These are phyloP conservation scores for Melanocharis versteri DNA, from an alignment of 2,113 vertebrate genomes.

Conservation along the genomic window DNA sequence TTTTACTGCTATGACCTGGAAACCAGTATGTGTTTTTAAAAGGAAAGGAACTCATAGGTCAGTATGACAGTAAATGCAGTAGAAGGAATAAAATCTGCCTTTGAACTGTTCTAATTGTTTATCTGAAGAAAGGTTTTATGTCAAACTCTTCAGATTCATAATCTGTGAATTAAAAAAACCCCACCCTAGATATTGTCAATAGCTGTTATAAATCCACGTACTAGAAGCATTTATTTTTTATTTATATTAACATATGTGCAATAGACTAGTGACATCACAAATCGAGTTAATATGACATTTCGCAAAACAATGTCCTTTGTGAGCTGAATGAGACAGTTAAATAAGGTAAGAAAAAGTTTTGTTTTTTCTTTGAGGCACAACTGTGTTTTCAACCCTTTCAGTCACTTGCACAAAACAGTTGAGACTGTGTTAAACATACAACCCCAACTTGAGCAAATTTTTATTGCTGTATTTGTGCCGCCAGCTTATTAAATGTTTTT, in stretches of 20 bases:
- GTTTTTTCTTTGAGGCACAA: not conserved
- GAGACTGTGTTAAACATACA: not conserved
- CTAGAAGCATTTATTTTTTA: not conserved
- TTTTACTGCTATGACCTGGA: not conserved
- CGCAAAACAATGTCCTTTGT: not conserved
- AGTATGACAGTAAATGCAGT: not conserved
- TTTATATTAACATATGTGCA: not conserved
- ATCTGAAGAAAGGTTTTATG: not conserved
- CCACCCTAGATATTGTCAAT: not conserved
- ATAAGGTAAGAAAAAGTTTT: not conserved
- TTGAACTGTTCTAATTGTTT: not conserved
- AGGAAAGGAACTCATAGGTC: not conserved
- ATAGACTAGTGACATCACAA: not conserved
- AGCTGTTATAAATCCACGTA: not conserved
- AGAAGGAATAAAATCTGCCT: not conserved
- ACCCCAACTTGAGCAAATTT: not conserved
- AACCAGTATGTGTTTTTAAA: not conserved
- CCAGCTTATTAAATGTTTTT: not conserved
- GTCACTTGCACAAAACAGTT: not conserved
- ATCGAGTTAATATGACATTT: not conserved
- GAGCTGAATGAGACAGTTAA: not conserved
- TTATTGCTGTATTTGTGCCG: not conserved
- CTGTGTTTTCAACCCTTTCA: not conserved
- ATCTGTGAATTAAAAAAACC: not conserved
- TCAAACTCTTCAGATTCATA: not conserved